Evolutionary conservation across 1,140 invertebrate genomes (phyloP), one percentile per base, ranked within the genome.

Genomic region (Bombus haemorrhoidalis): DNA sequence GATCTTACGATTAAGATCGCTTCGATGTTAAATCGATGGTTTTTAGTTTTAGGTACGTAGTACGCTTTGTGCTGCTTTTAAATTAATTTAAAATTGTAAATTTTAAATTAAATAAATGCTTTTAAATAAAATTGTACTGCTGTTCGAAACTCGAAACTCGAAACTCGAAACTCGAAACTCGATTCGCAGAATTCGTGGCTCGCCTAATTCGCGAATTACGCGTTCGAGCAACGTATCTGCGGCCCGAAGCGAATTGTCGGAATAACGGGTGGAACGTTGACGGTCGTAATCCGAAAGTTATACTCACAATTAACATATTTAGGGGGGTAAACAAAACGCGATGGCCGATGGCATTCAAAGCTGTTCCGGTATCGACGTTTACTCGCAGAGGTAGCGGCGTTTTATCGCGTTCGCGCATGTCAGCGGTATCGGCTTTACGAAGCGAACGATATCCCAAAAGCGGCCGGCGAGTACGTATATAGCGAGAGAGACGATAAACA

Each of bases 311-410:
- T 53, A 53, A 18, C 47, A n/a, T 62, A 74, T 43, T 39, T 79
- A 32, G n/a, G 34, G 25, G 39, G 28, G 5, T 32, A 34, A 34
- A 10, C 64, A 37, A 69, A 37, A 69, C 13, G 64, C 37, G 22
- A 34, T 28, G 68, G 9, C 37, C 68, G 12, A n/a, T n/a, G n/a
- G n/a, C n/a, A n/a, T 69, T 39, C 22, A 25, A 28, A 83, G 62
- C 74, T 79, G 25, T n/a, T 74, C 47, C 47, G 37, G 25, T 69
- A 47, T 80, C 53, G 80, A 32, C 43, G 34, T 74, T n/a, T 37
- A 13, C n/a, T 32, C 72, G n/a, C 43, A 9, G 3, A 6, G 32
- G n/a, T 32, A 8, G 3, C 41, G 41, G 41, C 28, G 72, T 75
- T 75, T 57, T 75, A 75, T 39, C 41, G 57, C 41, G 22, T n/a